Conservation (phyloP, 2,888 invertebrate species). For the Chymomyza fuscimana region DNA sequence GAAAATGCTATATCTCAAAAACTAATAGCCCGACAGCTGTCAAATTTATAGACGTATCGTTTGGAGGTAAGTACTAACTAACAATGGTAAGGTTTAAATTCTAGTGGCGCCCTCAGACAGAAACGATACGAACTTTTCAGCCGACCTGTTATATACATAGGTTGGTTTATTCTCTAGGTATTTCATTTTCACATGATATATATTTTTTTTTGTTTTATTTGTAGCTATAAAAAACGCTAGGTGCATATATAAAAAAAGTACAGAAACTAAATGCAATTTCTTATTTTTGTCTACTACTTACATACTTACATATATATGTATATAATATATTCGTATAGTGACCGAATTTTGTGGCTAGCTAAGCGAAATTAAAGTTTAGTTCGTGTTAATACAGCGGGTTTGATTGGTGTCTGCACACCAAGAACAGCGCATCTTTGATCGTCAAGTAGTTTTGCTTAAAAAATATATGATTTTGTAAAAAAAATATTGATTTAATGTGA, state of each 20-base stretch:
- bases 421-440: constrained; percentile 35
- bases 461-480: neutral
- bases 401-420: constrained; percentile 68
- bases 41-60: too few relatives aligned
- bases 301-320: too few relatives aligned
- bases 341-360: neutral
- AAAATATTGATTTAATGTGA: too few relatives aligned
- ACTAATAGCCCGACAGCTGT: too few relatives aligned
- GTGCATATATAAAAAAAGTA: constrained; percentile 2
- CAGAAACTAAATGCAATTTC: constrained; percentile 7
- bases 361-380: constrained; percentile 57
- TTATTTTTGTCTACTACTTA: neutral
- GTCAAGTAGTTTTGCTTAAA: neutral
- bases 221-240: constrained; percentile 64
- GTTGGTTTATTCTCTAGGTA: constrained; percentile 30
- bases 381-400: constrained; percentile 73
- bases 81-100: too few relatives aligned
- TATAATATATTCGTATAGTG: neutral
- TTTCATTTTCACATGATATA: neutral
- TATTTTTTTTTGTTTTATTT: constrained; percentile 22
- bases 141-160: constrained; percentile 26
- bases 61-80: too few relatives aligned
- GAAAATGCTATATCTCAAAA: too few relatives aligned
- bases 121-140: too few relatives aligned
- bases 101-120: too few relatives aligned